Base-by-base conservation (phyloP, 92 coral and sea anemone species). In the Epizoanthus illoricatus region DNA sequence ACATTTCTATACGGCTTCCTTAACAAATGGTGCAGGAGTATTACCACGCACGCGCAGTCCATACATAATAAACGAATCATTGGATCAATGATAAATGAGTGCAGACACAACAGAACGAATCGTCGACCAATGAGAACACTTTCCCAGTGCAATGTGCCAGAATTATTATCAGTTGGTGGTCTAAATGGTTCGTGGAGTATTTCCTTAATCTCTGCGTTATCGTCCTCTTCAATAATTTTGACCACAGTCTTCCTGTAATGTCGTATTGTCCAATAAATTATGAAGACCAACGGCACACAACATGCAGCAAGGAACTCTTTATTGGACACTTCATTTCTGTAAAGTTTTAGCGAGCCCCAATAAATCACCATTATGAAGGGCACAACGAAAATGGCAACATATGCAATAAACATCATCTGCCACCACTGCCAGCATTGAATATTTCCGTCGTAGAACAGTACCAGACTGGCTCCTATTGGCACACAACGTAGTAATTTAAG, bases 391-490 rank as follows among this genome's bases (percentile, higher is more conserved):
- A 73, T 55, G 0, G 70, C 81, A 0, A 75, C 69, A 59, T 72
- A 87, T 7, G 66, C 72, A 47, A 87, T 40, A 20, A 67, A 7
- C 16, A 81, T 9, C 73, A 63, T 40, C 73, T 87, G 90, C 90
- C 87, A 87, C 90, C 90, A 82, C 83, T 87, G 87, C 87, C 86
- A 87, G 54, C 90, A 87, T 54, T 59, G 57, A 33, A 81, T 69
- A 49, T 87, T 86, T 18, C 86, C 89, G 23, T 86, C 81, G 66
- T 49, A 36, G 40, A 86, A 86, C 8, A 86, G 70, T 62, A 69
- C 76, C 76, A 62, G 84, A 0, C 56, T 75, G 42, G 4, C 13
- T 7, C 76, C 81, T 9, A 87, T 62, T 8, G 71, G 78, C 13
- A 87, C 78, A 64, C 90, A 87, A 69, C 68, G 90, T 70, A 84